These are phyloP conservation scores for Hiodon tergisus DNA, from an alignment of 2,113 vertebrate species.

Conservation along the genomic window DNA sequence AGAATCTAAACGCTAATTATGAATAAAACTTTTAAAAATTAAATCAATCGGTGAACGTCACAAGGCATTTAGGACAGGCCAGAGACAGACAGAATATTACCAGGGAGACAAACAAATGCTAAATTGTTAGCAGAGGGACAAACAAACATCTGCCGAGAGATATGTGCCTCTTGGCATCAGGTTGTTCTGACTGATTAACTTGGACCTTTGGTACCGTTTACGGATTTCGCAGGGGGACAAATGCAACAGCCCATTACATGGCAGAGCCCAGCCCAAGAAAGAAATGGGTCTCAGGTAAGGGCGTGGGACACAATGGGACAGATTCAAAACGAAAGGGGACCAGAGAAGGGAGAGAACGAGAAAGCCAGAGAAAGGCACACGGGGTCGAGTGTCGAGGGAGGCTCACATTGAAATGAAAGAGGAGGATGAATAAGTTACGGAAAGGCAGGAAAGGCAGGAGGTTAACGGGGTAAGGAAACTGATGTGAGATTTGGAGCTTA, in stretches of 20 bases:
- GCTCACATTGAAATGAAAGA: background rate
- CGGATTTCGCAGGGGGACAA: too few relatives aligned
- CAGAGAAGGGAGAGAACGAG: constrained; percentile 20
- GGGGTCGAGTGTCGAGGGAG: background rate
- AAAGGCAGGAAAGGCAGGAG: background rate
- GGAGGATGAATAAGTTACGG: background rate
- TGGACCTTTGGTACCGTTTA: too few relatives aligned
- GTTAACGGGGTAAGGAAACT: background rate
- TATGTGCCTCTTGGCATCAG: too few relatives aligned
- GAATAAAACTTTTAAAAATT: background rate
- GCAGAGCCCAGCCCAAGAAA: background rate
- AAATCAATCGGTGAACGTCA: background rate
- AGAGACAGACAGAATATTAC: too few relatives aligned
- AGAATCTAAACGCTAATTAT: background rate
- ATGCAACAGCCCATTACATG: background rate
- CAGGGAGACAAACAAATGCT: too few relatives aligned
- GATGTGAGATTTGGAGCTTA: background rate
- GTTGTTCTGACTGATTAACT: too few relatives aligned
- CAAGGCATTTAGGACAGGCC: too few relatives aligned
- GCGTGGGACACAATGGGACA: background rate
- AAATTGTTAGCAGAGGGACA: too few relatives aligned
- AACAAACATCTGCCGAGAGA: too few relatives aligned
- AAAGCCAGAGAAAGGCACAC: background rate
- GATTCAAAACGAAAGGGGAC: background rate
- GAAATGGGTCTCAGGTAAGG: background rate